Conservation (phyloP, 1,140 invertebrate genomes). For the Matsumurasca onukii region DNA sequence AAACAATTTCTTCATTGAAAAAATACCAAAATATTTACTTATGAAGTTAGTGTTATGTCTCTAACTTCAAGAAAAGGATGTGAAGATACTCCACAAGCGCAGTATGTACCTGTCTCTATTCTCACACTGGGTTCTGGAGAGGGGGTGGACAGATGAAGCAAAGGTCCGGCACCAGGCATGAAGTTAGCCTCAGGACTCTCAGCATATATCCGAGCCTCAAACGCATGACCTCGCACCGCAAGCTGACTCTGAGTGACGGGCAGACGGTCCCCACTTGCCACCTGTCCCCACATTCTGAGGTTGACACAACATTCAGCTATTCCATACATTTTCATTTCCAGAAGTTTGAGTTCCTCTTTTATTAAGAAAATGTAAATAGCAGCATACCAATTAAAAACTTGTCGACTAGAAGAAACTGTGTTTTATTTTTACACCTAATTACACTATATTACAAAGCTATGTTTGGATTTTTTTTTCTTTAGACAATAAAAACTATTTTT, state of each 20-base stretch:
- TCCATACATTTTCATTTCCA: too few relatives aligned
- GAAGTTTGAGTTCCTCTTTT: too few relatives aligned
- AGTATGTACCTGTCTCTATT: conserved; percentile 73
- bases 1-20: not conserved
- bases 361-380: too few relatives aligned
- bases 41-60: not conserved
- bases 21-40: not conserved
- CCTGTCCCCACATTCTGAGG: too few relatives aligned
- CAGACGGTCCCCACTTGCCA: conserved; percentile 82
- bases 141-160: conserved; percentile 72
- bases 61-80: not conserved
- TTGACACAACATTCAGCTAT: not conserved
- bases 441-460: too few relatives aligned
- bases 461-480: too few relatives aligned
- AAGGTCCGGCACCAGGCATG: conserved; percentile 80
- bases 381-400: too few relatives aligned
- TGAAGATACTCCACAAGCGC: too few relatives aligned
- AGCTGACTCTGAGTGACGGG: conserved; percentile 81
- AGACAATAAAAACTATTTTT: too few relatives aligned
- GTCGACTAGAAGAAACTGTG: too few relatives aligned
- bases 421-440: too few relatives aligned
- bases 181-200: conserved; percentile 86
- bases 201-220: conserved; percentile 95
- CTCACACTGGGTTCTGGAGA: conserved; percentile 58
- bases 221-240: conserved; percentile 75